phyloP scores from a whole-genome alignment of 2,888 invertebrate genomes.

The Yponomeuta malinellus region DNA sequence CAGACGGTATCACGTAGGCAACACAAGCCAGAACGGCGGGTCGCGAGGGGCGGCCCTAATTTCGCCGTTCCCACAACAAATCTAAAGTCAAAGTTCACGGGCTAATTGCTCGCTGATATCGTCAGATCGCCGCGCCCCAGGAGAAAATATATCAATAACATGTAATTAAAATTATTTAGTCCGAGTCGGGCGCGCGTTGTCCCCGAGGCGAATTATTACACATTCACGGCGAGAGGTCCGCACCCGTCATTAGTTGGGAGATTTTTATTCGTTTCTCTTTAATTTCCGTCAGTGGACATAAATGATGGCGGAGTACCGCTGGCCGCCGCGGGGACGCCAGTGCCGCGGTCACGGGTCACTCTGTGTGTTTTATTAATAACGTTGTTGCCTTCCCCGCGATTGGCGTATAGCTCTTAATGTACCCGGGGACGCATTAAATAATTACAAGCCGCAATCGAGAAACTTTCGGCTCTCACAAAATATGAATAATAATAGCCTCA shows the following conservation, averaged over 20 bases:
- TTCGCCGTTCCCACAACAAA: slow-evolving; percentile 70
- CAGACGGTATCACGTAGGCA: neutral
- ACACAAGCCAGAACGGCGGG: neutral
- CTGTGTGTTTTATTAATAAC: slow-evolving; percentile 46
- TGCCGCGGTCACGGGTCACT: slow-evolving; percentile 29
- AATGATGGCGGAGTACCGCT: slow-evolving; percentile 64
- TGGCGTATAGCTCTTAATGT: slow-evolving; percentile 31
- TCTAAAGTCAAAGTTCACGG: slow-evolving; percentile 66
- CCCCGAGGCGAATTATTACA: slow-evolving; percentile 69
- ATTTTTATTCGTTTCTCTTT: slow-evolving; percentile 72
- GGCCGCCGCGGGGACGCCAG: slow-evolving; percentile 15
- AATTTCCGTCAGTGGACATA: slow-evolving; percentile 69
- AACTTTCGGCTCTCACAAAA: slow-evolving; percentile 31
- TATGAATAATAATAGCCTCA: slow-evolving; percentile 30
- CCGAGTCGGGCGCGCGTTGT: slow-evolving; percentile 36
- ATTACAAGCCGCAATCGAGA: slow-evolving; percentile 28
- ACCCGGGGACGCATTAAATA: slow-evolving; percentile 31
- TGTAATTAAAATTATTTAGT: slow-evolving; percentile 75
- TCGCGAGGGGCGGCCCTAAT: slow-evolving; percentile 33
- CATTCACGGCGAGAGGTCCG: slow-evolving; percentile 67
- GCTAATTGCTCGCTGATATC: slow-evolving; percentile 68
- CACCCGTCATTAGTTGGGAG: slow-evolving; percentile 65
- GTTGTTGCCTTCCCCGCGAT: slow-evolving; percentile 32
- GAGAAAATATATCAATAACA: slow-evolving; percentile 71
- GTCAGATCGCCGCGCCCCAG: slow-evolving; percentile 62